Base-by-base conservation (phyloP, 2,797 vertebrate species). In the Pelobates cultripes region DNA sequence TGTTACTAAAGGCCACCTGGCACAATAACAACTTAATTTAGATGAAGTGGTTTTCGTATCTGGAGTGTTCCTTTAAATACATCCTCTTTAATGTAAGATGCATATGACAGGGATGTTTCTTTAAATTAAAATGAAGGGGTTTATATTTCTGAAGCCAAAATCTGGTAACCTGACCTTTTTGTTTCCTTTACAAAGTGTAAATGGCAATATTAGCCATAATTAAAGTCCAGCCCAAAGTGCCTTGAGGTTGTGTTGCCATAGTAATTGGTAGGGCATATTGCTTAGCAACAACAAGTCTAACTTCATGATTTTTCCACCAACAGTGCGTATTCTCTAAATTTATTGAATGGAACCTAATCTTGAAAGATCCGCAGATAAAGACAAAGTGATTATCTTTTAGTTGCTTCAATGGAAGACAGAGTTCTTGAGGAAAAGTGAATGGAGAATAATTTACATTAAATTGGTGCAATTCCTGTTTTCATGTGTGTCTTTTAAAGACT, bases 171-270 rank as follows among this genome's bases (percentile, higher is more conserved):
- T 4, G 2, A 2, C 13, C 55, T 57, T 51, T 28, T 12, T 17
- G 17, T 64, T 64, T 64, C 61, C 28, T 3, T 64, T 17, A 28
- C 66, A 68, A 10, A 68, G 40, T 68, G 42, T 68, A 68, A 28
- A 41, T 12, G 3, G 12, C 3, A 68, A 42, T 42, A 68, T 68
- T 68, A 68, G 9, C 4, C 28, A 17, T 64, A 64, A 64, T 45
- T 70, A 13, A 70, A 44, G 3, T 70, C 68, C 68, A 70, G 9
- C 8, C 66, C 13, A 14, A n/a, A 68, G 64, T 69, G 75, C 44
- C 64, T 77, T 69, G 12, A 69, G 60, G 44, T 13, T 53, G 75
- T 69, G 66, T 77, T 77, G 47, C 64, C 69, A 69, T 69, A 69
- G 75, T 77, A 57, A 69, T 43, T 73, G 53, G 5, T 60, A 51